Base-by-base conservation (phyloP, 2,888 invertebrate genomes). In the Xestoiulus laeticollis region DNA sequence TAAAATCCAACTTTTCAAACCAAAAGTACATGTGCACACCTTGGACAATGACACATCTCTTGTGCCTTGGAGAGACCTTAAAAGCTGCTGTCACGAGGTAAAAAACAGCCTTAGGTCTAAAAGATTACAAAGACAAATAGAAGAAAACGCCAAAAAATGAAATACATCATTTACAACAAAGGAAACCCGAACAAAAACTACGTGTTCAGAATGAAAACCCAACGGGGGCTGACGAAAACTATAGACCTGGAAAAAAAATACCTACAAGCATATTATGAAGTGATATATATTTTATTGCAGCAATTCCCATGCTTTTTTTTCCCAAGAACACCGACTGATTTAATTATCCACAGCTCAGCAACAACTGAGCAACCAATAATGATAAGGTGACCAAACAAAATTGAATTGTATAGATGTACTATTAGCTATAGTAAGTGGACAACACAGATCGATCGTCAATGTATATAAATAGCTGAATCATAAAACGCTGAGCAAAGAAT, bases 321-420 rank as follows among this genome's bases (percentile, higher is more conserved):
- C 44, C 26, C 22, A 26, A 68, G 68, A 26, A 68, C 68, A 26
- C 26, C 68, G 26, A 68, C 10, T 68, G 68, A 68, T 68, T 68
- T 68, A 68, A 68, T 68, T 68, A 68, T 26, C 68, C 26, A 10
- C 26, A 26, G 68, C 68, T 68, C 68, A 68, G 68, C 68, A 68
- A 68, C 68, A 68, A 68, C 26, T 68, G 68, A 68, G 12, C 26
- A 68, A 68, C 26, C 68, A 26, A 68, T 68, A 26, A 68, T 26
- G 68, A 26, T 68, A 59, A n/a, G n/a, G 68, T 26, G 68, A n/a
- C 8, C 68, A 26, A 68, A 68, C 68, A 68, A 26, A 68, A 68
- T 8, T 68, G 68, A 68, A 68, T 68, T 68, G 68, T 68, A n/a
- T 22, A n/a, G 59, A n/a, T 22, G 22, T 59, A 59, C 22, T 59